Evolutionary conservation across 2,797 vertebrate species (phyloP).

Genomic region (Jordanella pulchra): DNA sequence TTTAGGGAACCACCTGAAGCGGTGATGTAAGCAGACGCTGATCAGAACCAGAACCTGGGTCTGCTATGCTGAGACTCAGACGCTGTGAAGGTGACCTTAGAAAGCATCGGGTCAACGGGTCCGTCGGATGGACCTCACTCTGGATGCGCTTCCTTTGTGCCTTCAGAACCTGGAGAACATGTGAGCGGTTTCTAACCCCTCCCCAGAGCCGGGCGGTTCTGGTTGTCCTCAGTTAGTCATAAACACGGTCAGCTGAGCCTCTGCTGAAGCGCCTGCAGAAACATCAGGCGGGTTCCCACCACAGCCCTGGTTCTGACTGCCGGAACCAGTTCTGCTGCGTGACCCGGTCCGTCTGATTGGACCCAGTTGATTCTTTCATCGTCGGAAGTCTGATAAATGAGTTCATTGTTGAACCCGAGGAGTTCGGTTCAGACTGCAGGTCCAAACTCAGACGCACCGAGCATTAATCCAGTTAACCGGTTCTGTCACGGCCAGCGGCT

Average conservation of each 20-base stretch:
- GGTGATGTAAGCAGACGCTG: neutral
- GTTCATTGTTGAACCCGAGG: neutral
- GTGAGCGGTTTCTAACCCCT: no score
- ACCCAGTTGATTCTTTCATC: no score
- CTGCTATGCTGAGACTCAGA: no score
- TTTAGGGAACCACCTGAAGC: neutral
- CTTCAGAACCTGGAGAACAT: neutral
- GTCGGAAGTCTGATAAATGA: no score
- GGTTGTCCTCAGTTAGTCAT: conserved; percentile 2
- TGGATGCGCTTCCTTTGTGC: neutral
- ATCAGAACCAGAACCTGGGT: no score
- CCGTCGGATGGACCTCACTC: no score
- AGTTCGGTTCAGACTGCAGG: neutral
- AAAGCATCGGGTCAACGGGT: no score
- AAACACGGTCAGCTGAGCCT: conserved; percentile 52
- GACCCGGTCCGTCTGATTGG: no score
- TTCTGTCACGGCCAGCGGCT: no score
- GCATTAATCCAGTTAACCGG: no score
- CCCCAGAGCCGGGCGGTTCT: neutral
- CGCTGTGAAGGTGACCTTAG: no score
- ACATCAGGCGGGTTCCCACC: neutral
- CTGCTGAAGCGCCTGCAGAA: conserved; percentile 35
- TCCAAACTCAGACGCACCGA: neutral
- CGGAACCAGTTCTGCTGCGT: no score
- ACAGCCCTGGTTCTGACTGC: neutral